These are phyloP conservation scores for Polydrusus tereticollis DNA, from an alignment of 2,888 invertebrate genomes.

Conservation along the genomic window DNA sequence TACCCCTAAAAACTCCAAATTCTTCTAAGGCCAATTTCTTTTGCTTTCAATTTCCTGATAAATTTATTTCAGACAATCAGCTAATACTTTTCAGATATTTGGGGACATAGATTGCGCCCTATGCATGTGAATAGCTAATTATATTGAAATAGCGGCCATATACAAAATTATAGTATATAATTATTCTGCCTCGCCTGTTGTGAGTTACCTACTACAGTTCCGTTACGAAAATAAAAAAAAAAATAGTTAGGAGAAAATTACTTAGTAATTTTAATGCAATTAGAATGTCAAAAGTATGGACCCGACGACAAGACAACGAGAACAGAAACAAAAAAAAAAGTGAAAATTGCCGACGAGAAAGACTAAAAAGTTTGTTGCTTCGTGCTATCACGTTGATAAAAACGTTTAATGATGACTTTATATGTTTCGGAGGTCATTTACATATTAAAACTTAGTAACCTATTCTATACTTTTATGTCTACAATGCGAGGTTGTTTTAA, in stretches of 20 bases:
- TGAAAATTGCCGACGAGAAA: neutral
- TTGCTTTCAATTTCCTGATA: no score
- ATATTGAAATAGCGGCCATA: neutral
- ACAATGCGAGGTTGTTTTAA: no score
- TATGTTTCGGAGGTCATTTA: no score
- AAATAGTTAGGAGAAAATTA: neutral
- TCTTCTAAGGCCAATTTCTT: no score
- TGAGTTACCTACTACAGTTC: neutral
- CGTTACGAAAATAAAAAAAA: neutral
- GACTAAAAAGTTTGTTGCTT: neutral
- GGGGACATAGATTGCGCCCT: neutral
- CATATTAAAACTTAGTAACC: no score
- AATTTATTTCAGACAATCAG: no score
- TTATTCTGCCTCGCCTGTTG: neutral
- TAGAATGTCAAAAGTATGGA: neutral
- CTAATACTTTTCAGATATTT: no score
- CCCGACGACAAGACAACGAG: neutral
- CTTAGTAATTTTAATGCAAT: neutral
- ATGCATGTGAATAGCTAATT: neutral
- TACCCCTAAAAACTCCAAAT: no score
- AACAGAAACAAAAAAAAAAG: neutral
- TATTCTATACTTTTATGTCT: no score
- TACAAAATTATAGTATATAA: constrained; percentile 1
- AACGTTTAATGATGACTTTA: no score
- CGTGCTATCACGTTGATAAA: neutral